phyloP scores from a whole-genome alignment of 2,797 vertebrate species.

The Gouania willdenowi region DNA sequence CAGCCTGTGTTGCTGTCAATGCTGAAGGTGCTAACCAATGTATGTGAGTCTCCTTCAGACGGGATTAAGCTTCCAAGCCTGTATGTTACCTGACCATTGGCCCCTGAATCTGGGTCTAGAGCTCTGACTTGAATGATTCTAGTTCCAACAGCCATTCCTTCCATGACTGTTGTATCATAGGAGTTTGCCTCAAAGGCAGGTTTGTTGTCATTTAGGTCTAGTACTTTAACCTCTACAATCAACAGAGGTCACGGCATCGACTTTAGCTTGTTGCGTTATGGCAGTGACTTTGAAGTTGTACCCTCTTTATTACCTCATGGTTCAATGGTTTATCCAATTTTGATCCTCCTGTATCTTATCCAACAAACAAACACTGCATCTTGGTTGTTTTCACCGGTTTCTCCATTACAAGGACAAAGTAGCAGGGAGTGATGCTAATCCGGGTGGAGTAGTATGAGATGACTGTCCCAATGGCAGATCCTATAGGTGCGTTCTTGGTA shows the following conservation, averaged over 20 bases:
- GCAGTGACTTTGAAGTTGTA: constrained; percentile 90
- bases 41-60: constrained; percentile 67
- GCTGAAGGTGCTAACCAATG: constrained; percentile 75
- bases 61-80: constrained; percentile 73
- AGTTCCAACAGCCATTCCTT: constrained; percentile 88
- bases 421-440: constrained; percentile 55
- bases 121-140: constrained; percentile 89
- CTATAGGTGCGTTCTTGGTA: constrained; percentile 86
- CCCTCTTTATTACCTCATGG: constrained; percentile 76
- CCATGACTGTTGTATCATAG: constrained; percentile 88
- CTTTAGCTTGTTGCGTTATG: constrained; percentile 79
- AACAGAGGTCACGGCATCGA: constrained; percentile 83
- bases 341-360: constrained; percentile 85
- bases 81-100: constrained; percentile 93
- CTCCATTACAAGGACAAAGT: constrained; percentile 85
- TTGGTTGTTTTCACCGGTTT: constrained; percentile 85
- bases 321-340: constrained; percentile 92
- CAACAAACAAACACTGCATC: constrained; percentile 85
- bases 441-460: constrained; percentile 66
- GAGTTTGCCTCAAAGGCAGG: constrained; percentile 85
- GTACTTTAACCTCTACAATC: constrained; percentile 88
- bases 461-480: constrained; percentile 84
- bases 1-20: constrained; percentile 94
- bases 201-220: constrained; percentile 95
- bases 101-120: constrained; percentile 83